phyloP scores from a whole-genome alignment of 2,888 invertebrate species.

The Pasiphila rectangulata region DNA sequence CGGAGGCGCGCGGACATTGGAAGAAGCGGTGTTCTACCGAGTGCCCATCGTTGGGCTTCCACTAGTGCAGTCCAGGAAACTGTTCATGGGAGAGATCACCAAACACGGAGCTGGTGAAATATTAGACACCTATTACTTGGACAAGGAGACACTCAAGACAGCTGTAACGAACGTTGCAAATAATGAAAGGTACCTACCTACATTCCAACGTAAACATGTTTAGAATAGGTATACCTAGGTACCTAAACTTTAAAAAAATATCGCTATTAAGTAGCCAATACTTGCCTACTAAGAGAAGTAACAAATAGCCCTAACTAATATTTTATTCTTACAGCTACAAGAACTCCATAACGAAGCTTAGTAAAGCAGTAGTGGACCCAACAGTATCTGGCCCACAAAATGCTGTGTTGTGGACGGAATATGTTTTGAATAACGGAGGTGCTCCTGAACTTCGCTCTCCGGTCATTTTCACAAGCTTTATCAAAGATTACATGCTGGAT shows the following conservation, averaged over 20 bases:
- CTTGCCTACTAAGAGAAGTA: no score
- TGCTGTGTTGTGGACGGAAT: conserved; percentile 79
- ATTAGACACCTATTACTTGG: conserved; percentile 59
- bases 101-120: conserved; percentile 63
- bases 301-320: no score
- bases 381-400: conserved; percentile 68
- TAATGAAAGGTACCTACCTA: conserved; percentile 47
- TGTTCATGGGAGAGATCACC: conserved; percentile 62
- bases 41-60: conserved; percentile 70
- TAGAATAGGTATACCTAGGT: no score
- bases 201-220: not conserved
- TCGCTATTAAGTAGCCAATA: no score
- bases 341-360: conserved; percentile 51
- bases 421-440: conserved; percentile 69
- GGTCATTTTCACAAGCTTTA: conserved; percentile 55
- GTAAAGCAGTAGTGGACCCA: conserved; percentile 47
- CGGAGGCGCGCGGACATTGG: conserved; percentile 69
- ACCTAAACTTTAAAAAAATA: no score
- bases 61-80: conserved; percentile 54
- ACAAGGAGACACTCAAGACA: conserved; percentile 56
- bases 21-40: conserved; percentile 68
- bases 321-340: conserved; percentile 55
- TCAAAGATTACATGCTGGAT: conserved; percentile 67
- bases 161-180: conserved; percentile 49
- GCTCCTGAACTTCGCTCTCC: conserved; percentile 68